Base-by-base conservation (phyloP, 1,140 invertebrate species). In the Ceratina calcarata region DNA sequence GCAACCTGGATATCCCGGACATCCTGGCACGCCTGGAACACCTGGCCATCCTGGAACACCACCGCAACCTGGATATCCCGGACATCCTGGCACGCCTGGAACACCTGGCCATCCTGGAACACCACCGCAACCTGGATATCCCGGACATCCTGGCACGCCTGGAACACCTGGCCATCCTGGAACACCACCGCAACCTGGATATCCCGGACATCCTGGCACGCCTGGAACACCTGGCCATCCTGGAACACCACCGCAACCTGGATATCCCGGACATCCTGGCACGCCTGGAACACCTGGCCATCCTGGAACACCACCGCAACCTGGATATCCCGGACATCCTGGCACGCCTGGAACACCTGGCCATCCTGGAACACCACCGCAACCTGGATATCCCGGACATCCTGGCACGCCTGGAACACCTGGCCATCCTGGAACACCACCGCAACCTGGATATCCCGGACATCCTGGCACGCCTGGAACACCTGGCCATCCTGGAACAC, bases 371-470 rank as follows among this genome's bases (percentile, higher is more conserved):
- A 32, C 27, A 4, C 58, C 58, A 22, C n/a, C n/a, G 91, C 93
- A 87, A 93, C 94, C 81, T 92, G 94, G 62, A 91, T 91, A 90
- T 15, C 67, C 67, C 8, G 53, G 66, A 0, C 51, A 0, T 4
- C 81, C 80, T 12, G 32, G 64, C 24, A 20, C 15, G 27, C 65
- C 73, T 24, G 69, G 80, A 73, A 32, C 27, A 32, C 27, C 27
- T 1, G 27, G 27, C 7, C 8, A 66, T 6, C 71, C 27, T 2
- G 27, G 27, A 32, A 76, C 2, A 24, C 82, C 81, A 12, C 1
- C 81, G 70, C 71, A 0, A 45, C 78, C 65, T 20, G 84, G 45
- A 8, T 83, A 93, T 78, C 94, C 93, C 16, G 81, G 66, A 15
- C 51, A 49, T 18, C 60, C 66, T 12, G 58, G 60, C 3, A 79